Base-by-base conservation (phyloP, 2,888 invertebrate species). In the Harpagoxenus sublaevis region DNA sequence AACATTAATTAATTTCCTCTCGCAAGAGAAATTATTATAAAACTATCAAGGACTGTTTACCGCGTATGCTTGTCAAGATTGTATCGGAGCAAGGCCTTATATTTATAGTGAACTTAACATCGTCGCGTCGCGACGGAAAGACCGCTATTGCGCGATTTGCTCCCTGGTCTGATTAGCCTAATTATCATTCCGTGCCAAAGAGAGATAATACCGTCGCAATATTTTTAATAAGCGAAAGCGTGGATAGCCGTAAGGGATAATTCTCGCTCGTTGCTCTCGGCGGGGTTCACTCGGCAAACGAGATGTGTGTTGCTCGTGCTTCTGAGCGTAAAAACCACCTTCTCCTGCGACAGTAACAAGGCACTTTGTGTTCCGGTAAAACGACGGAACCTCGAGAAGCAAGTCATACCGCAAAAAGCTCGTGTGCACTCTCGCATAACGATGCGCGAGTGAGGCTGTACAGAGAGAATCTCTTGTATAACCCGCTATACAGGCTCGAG, bases 1-100 rank as follows among this genome's bases (percentile, higher is more conserved):
- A 63, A 39, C 31, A 9, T 63, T 62, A 63, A 77, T 77, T 77
- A 66, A 66, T 66, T 18, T 39, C 23, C 18, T 18, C 39, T 53
- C 12, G 23, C 23, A 23, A 2, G 28, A 65, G 15, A 63, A 53
- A 15, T 55, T 78, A 68, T 55, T 31, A 48, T 55, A 39, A 68
- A 31, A n/a, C 39, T 35, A 2, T 62, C 48, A 62, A 48, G 28
- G 28, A 42, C 15, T 48, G 31, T 45, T 63, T 48, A 42, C 15
- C 28, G 4, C 42, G 12, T 53, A 65, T 6, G 23, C 28, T 51
- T 31, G 8, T 51, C 31, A 18, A 15, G 10, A 23, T 23, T 53
- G 10, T 28, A 42, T 78, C n/a, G 39, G n/a, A n/a, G 18, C 23
- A 9, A 23, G 5, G n/a, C 8, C 15, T 63, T 0, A 23, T 23